Percentiles rank a stretch among this genome's conserved stretches.
phyloP scores from a whole-genome alignment of 2,113 vertebrate species.

The Rhombomys opimus region DNA sequence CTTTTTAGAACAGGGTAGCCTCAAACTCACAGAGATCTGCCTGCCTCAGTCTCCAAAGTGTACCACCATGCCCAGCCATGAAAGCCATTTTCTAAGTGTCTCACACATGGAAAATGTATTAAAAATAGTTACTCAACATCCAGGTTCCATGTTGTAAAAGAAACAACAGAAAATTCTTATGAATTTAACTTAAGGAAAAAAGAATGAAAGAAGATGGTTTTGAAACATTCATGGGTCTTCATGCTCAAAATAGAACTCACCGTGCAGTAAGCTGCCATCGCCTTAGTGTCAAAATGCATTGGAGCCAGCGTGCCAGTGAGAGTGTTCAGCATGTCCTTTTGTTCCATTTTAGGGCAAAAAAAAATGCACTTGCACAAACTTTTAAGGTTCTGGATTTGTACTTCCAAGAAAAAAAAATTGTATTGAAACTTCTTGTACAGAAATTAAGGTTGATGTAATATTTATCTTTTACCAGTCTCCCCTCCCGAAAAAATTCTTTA shows the following conservation, averaged over 20 bases:
- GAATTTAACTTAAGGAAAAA: neutral
- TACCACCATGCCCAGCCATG: too few species aligned
- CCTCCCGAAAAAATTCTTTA: neutral
- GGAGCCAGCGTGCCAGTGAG: neutral
- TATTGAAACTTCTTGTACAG: neutral
- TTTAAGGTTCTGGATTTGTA: neutral
- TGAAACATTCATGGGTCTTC: neutral
- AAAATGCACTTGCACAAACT: neutral
- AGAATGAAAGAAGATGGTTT: neutral
- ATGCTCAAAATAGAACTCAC: constrained; percentile 9
- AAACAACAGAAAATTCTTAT: neutral
- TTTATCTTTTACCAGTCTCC: neutral
- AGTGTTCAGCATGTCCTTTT: neutral
- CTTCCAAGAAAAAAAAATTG: neutral
- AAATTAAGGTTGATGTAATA: neutral
- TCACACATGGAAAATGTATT: neutral
- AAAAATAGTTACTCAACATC: neutral
- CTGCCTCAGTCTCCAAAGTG: too few species aligned
- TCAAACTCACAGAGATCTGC: too few species aligned
- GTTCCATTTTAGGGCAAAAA: neutral
- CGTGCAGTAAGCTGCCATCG: neutral
- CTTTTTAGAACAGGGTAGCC: too few species aligned
- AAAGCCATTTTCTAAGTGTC: neutral
- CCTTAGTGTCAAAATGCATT: neutral
- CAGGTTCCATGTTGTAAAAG: neutral